A percentile compares a stretch with the other conserved stretches of the same genome.
These are phyloP conservation scores for Drosophila greeni DNA, from an alignment of 2,888 invertebrate species.

Conservation along the genomic window DNA sequence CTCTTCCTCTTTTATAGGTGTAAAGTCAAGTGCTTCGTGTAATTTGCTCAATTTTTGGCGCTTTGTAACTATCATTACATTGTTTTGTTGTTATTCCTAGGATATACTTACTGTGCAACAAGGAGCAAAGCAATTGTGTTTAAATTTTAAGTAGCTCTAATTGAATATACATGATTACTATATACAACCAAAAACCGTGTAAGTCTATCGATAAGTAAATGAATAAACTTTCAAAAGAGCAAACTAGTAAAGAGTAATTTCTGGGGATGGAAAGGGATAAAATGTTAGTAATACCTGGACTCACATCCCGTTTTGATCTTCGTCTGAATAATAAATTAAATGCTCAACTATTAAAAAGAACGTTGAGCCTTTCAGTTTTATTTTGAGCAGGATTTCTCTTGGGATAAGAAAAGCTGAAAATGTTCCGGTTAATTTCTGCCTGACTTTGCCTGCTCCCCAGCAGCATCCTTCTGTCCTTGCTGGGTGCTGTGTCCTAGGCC, in stretches of 20 bases:
- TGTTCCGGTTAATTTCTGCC: constrained; percentile 51
- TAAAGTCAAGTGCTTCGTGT: constrained; percentile 59
- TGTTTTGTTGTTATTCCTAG: constrained; percentile 28
- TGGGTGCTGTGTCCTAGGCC: constrained; percentile 5
- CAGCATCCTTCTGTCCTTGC: constrained; percentile 8
- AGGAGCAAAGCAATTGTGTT: constrained; percentile 64
- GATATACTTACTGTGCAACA: constrained; percentile 28
- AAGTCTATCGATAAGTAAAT: constrained; percentile 34
- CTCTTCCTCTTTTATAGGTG: constrained; percentile 23
- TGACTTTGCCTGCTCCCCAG: constrained; percentile 50
- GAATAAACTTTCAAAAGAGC: constrained; percentile 29
- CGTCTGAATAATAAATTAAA: not conserved
- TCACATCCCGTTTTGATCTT: not conserved
- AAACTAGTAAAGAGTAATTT: not conserved
- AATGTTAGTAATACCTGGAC: not conserved
- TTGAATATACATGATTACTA: constrained; percentile 48
- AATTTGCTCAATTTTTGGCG: constrained; percentile 68
- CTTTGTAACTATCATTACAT: constrained; percentile 57
- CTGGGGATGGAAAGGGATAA: too few relatives aligned
- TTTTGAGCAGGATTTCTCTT: not conserved
- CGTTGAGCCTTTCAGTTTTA: constrained; percentile 2
- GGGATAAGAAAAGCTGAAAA: constrained; percentile 13
- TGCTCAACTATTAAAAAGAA: not conserved
- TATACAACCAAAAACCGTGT: constrained; percentile 32
- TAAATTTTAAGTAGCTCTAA: constrained; percentile 66